Percentiles rank a stretch among this genome's conserved stretches.
phyloP scores from a whole-genome alignment of 2,888 invertebrate genomes.

The Auanema freiburgensis region DNA sequence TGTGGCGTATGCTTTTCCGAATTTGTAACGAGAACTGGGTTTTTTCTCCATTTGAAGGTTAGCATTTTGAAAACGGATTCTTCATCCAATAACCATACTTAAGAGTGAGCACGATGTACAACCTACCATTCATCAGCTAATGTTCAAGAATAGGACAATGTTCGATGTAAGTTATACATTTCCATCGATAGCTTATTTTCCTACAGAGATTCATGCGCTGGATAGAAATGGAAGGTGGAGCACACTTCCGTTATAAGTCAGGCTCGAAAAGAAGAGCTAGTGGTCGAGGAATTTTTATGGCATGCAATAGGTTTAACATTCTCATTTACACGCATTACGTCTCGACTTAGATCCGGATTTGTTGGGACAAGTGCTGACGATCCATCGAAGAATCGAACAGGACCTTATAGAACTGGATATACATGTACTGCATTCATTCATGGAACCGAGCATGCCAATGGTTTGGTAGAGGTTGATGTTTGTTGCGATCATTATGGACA shows the following conservation, averaged over 20 bases:
- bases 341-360: slow-evolving; percentile 29
- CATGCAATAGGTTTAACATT: slow-evolving; percentile 31
- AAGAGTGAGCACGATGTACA: slow-evolving; percentile 42
- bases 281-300: slow-evolving; percentile 47
- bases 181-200: not conserved
- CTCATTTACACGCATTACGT: not conserved
- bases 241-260: slow-evolving; percentile 49
- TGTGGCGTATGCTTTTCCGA: slow-evolving; percentile 40
- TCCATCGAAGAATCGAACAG: slow-evolving; percentile 25
- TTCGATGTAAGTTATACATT: slow-evolving; percentile 29
- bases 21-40: slow-evolving; percentile 36
- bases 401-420: slow-evolving; percentile 44
- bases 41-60: slow-evolving; percentile 29
- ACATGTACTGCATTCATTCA: slow-evolving; percentile 47
- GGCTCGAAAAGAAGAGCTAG: slow-evolving; percentile 39
- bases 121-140: slow-evolving; percentile 28
- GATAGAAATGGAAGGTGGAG: slow-evolving; percentile 48
- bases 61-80: not conserved
- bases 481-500: slow-evolving; percentile 53
- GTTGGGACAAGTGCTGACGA: slow-evolving; percentile 18
- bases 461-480: slow-evolving; percentile 36
- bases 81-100: not conserved
- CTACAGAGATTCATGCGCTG: slow-evolving; percentile 42
- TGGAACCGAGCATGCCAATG: slow-evolving; percentile 41
- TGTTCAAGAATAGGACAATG: slow-evolving; percentile 28